These are phyloP conservation scores for Gobio gobio DNA, from an alignment of 2,113 vertebrate species.

Conservation along the genomic window DNA sequence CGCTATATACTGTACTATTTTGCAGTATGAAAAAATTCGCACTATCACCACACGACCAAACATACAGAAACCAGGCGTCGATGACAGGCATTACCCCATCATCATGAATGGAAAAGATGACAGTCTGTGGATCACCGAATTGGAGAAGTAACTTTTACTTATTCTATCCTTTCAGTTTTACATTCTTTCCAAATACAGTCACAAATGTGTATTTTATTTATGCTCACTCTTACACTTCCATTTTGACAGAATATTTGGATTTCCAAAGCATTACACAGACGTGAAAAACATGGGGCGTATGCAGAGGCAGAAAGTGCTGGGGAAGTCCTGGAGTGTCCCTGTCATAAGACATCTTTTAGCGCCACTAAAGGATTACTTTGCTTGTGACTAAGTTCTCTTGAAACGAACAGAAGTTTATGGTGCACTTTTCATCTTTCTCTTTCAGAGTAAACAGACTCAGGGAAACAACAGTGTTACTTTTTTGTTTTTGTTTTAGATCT, in stretches of 20 bases:
- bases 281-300: conserved; percentile 82
- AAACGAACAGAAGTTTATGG: not conserved
- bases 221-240: not conserved
- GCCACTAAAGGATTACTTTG: conserved; percentile 94
- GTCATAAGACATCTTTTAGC: conserved; percentile 93
- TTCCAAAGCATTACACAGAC: conserved; percentile 91
- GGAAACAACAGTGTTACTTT: conserved; percentile 1
- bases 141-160: conserved; percentile 74
- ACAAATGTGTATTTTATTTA: not conserved
- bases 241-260: conserved; percentile 89
- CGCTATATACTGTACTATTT: conserved; percentile 40
- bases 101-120: conserved; percentile 83
- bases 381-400: conserved; percentile 80
- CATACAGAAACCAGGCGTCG: conserved; percentile 82
- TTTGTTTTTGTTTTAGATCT: not conserved
- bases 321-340: conserved; percentile 89
- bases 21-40: conserved; percentile 84
- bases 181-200: not conserved
- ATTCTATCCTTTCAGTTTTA: not conserved
- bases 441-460: conserved; percentile 14
- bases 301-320: conserved; percentile 89
- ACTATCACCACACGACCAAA: conserved; percentile 86
- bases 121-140: conserved; percentile 85
- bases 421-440: not conserved
- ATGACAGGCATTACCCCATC: conserved; percentile 76